Base-by-base conservation (phyloP, 2,113 vertebrate genomes). In the Etia nguti region DNA sequence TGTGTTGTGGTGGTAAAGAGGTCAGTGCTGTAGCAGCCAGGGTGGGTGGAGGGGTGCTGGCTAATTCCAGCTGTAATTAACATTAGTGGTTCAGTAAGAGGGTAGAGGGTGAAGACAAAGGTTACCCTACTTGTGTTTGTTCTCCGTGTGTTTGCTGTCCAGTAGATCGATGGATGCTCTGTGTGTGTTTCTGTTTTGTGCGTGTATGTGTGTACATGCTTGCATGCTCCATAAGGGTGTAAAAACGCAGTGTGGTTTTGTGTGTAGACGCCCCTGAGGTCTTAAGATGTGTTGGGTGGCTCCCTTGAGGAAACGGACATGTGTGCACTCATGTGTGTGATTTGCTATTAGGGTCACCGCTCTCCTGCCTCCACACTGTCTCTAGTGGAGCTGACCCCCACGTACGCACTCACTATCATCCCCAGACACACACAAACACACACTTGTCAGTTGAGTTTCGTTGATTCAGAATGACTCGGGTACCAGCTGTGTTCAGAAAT, bases 51-150 rank as follows among this genome's bases (percentile, higher is more conserved):
- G 91, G 89, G 92, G 89, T 92, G 87, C 82, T 89, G 91, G 92
- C 94, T 95, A 94, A 93, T 95, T 95, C 92, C 91, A 93, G 94
- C 87, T 93, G 91, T 96, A 94, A 96, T 95, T 95, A 94, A 93
- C 95, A 93, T 93, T 90, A 95, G 86, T 92, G 93, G 95, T 94
- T 96, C 95, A 95, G 86, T 83, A 57, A 87, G 77, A 94, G 94
- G 92, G 89, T 91, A 90, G 36, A 65, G 80, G 86, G 91, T 88
- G 82, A 92, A 90, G 83, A 92, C 90, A 91, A 90, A 95, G 93
- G 92, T 95, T 93, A 94, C 56, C 12, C 29, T 56, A 79, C 84
- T 56, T 56, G 62, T 60, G 75, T 92, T 85, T 48, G 81, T 29
- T 62, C 52, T 54, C 8, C 68, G 86, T 83, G 73, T 54, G 65